Conservation (phyloP, 2,797 vertebrate genomes). For the Gadopsis bispinosus region DNA sequence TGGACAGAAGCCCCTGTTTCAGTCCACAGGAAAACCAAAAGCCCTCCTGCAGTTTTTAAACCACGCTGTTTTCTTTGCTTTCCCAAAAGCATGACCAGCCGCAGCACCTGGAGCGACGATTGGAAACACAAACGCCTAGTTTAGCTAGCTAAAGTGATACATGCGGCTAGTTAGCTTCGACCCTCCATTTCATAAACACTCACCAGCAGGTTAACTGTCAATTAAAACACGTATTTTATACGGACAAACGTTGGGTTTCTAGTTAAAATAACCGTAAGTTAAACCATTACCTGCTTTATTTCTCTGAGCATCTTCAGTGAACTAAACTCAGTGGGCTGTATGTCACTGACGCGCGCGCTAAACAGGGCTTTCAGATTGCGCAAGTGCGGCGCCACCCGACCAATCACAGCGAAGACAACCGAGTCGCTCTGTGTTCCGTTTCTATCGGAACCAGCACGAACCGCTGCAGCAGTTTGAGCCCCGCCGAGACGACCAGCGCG, state of each 20-base stretch:
- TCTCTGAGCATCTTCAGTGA: conserved; percentile 55
- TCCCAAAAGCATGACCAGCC: conserved; percentile 52
- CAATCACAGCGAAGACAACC: no score
- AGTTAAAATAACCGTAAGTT: fast-evolving
- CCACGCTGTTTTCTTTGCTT: conserved; percentile 13
- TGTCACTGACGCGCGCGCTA: fast-evolving
- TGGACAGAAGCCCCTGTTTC: conserved; percentile 9
- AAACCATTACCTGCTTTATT: conserved; percentile 65
- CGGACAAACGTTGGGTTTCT: not conserved
- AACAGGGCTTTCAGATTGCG: not conserved
- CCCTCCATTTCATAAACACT: not conserved
- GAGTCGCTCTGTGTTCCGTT: no score
- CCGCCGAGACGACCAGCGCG: no score
- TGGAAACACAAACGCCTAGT: not conserved
- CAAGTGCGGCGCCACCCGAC: not conserved
- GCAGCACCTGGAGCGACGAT: conserved; percentile 60
- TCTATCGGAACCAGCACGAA: no score
- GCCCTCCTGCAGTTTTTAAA: conserved; percentile 46
- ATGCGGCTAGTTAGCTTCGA: not conserved
- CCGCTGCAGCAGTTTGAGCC: no score
- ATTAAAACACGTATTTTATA: not conserved
- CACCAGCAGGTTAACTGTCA: not conserved
- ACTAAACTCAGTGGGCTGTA: not conserved
- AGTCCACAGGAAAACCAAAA: conserved; percentile 72
- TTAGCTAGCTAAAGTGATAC: conserved; percentile 32